Evolutionary conservation across 2,113 vertebrate species (phyloP), one percentile per base, ranked within the genome.

Genomic region (Psittacula cyanocephala): DNA sequence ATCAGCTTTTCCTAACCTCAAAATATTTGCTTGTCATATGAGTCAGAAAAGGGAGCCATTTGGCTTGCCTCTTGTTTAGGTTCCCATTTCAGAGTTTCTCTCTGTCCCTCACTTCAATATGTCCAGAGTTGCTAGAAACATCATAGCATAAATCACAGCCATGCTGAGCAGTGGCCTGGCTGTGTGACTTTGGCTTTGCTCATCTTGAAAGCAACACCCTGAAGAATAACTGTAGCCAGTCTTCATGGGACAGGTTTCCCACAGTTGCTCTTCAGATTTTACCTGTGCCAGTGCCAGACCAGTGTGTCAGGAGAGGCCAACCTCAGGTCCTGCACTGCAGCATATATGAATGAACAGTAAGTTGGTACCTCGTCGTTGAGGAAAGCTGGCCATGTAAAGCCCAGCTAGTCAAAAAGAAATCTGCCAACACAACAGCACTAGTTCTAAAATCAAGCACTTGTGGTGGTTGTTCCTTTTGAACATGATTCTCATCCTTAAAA

Each of bases 251-350:
- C 41, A 19, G 25, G 5, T 29, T 75, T 75, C 31, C n/a, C n/a
- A 28, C 0, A 0, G 17, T 4, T 52, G 57, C 35, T 44, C 9
- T 62, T 37, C 33, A 17, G 31, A 6, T 37, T n/a, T 52, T 2
- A 49, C 14, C 23, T 31, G n/a, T 59, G 28, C 33, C 71, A 22
- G 23, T 24, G 35, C 29, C 57, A 49, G 71, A 31, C 9, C 12
- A 1, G 17, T 1, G 2, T 18, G 29, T n/a, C 25, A 24, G 64
- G n/a, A 37, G 37, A 41, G 18, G 33, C 19, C 55, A 23, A 3
- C 3, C 29, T 62, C 41, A 1, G 7, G 33, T 39, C 59, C 53
- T 24, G 9, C 16, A 4, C 59, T 52, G 53, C 47, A 50, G 39
- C 62, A 35, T 59, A 16, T 35, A 59, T 35, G 22, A 10, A 18